Conservation (phyloP, 2,888 invertebrate species). For the Blera fallax region DNA sequence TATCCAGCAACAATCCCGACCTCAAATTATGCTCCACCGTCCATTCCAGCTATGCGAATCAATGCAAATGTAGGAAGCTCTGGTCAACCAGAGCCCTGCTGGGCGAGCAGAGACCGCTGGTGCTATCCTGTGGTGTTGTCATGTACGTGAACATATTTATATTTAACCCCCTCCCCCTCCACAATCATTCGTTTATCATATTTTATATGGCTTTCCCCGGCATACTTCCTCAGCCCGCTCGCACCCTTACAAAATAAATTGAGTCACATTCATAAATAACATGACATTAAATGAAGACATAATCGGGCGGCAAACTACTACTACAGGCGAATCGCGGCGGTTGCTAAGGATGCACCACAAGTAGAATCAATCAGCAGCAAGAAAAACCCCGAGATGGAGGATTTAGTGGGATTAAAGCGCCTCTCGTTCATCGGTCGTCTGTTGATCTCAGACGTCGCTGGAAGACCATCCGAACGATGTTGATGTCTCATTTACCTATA, state of each 20-base stretch:
- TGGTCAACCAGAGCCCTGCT: constrained; percentile 25
- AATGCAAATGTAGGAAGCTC: constrained; percentile 68
- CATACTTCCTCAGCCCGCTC: constrained; percentile 18
- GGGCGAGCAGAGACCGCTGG: constrained; percentile 42
- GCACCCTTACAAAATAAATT: constrained; percentile 55
- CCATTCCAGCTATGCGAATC: constrained; percentile 11
- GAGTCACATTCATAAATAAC: constrained; percentile 72
- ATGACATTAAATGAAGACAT: constrained; percentile 72
- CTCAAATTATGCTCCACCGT: neutral
- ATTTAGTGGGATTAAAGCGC: constrained; percentile 67
- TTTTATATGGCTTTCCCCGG: constrained; percentile 51
- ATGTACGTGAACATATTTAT: neutral
- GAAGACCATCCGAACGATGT: constrained; percentile 7
- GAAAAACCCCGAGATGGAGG: constrained; percentile 14
- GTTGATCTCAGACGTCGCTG: constrained; percentile 25
- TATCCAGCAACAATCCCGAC: neutral
- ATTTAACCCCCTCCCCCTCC: constrained; percentile 2
- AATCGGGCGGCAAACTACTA: constrained; percentile 68
- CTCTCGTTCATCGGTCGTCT: constrained; percentile 36
- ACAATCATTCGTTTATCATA: constrained; percentile 63
- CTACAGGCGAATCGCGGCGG: too few relatives aligned
- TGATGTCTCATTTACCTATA: constrained; percentile 73
- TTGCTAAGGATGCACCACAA: constrained; percentile 43
- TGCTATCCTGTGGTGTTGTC: constrained; percentile 42
- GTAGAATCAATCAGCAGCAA: constrained; percentile 62